Evolutionary conservation across 2,797 vertebrate species (phyloP).

Genomic region (Pantherophis alleghaniensis): DNA sequence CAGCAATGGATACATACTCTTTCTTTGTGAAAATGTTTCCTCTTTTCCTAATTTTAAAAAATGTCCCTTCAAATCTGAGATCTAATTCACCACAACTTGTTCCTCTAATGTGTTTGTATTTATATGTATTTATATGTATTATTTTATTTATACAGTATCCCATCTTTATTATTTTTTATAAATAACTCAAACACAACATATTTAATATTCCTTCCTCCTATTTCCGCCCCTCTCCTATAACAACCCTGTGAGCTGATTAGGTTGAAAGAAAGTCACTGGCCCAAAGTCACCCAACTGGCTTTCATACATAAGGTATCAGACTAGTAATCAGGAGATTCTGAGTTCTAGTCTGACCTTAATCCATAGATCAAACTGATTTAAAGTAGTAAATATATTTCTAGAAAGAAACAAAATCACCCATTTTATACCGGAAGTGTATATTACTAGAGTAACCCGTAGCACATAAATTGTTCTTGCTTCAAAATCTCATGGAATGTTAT

Average conservation of each 20-base stretch:
- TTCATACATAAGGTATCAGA: background rate
- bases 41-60: background rate
- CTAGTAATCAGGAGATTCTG: background rate
- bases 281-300: background rate
- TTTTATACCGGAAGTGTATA: background rate
- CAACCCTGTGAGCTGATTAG: background rate
- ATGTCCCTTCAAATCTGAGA: background rate
- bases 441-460: background rate
- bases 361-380: background rate
- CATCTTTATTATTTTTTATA: background rate
- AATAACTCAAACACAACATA: background rate
- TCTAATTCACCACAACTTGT: background rate
- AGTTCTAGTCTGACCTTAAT: background rate
- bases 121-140: background rate
- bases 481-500: background rate
- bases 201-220: background rate
- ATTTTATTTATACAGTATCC: background rate
- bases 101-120: background rate
- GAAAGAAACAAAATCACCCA: background rate
- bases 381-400: background rate
- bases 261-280: background rate
- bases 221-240: accelerated
- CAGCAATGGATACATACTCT: background rate
- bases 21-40: background rate
- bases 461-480: background rate